phyloP scores from a whole-genome alignment of 2,797 vertebrate genomes.

The Sebastes paucispinis region DNA sequence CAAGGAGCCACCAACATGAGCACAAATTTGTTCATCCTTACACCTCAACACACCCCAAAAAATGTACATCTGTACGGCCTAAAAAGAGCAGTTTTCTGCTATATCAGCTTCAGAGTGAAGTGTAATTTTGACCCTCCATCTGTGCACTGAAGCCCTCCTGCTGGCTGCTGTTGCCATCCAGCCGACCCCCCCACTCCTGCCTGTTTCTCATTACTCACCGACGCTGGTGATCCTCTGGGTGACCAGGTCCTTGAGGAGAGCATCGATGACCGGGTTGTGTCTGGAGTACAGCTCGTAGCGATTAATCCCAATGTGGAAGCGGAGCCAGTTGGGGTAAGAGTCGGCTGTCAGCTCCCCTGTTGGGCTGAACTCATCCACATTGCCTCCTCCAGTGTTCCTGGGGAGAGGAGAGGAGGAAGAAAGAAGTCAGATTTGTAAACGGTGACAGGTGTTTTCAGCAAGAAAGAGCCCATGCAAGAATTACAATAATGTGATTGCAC shows the following conservation, averaged over 20 bases:
- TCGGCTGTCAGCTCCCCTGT: constrained; percentile 88
- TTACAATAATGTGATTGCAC: constrained; percentile 31
- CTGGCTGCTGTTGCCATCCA: not conserved
- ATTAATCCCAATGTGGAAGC: constrained; percentile 98
- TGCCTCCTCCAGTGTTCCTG: constrained; percentile 90
- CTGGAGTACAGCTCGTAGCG: constrained; percentile 95
- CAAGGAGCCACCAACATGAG: not conserved
- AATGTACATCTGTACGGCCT: not conserved
- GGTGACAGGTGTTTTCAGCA: constrained; percentile 26
- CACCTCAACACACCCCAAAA: not conserved
- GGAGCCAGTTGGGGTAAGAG: constrained; percentile 97
- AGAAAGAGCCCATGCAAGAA: constrained; percentile 13
- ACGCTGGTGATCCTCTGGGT: constrained; percentile 95
- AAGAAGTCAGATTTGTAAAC: not conserved
- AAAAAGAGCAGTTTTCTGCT: not conserved
- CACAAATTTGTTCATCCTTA: not conserved
- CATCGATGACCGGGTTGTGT: constrained; percentile 90
- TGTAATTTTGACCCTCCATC: not conserved
- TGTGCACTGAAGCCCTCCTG: not conserved
- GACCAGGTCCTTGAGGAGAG: constrained; percentile 92
- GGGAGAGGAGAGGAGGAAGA: not conserved
- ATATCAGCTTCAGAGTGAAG: not conserved
- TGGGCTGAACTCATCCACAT: constrained; percentile 85
- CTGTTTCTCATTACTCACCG: constrained; percentile 82
- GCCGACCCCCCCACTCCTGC: not conserved